These are phyloP conservation scores for Cariama cristata DNA, from an alignment of 2,113 vertebrate species.

Conservation along the genomic window DNA sequence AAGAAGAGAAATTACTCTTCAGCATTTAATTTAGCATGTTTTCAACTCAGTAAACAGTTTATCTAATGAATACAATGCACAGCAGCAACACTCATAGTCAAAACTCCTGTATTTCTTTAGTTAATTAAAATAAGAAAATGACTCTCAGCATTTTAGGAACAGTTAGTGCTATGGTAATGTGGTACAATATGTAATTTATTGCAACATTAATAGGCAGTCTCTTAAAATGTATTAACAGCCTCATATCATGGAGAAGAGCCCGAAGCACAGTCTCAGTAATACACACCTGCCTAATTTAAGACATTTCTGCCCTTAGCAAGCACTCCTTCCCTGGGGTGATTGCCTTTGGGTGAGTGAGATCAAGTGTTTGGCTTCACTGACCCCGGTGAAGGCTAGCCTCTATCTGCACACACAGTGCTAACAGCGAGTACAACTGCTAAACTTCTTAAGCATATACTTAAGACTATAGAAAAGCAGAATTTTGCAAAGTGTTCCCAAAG, in stretches of 20 bases:
- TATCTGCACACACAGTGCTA: not conserved
- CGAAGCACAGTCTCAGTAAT: not conserved
- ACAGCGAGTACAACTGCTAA: rapidly evolving
- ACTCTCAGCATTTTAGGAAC: conserved; percentile 41
- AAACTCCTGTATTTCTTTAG: not conserved
- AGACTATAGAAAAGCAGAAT: not conserved
- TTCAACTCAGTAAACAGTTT: conserved; percentile 18
- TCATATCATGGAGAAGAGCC: not conserved
- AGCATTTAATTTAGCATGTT: conserved; percentile 53
- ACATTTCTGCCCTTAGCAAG: not conserved
- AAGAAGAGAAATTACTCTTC: conserved; percentile 41
- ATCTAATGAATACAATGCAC: not conserved
- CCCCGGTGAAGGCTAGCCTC: not conserved
- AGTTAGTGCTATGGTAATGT: conserved; percentile 26
- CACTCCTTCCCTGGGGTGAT: not conserved
- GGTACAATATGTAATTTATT: conserved; percentile 37
- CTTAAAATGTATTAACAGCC: not conserved
- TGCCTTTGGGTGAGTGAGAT: not conserved
- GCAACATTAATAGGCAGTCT: conserved; percentile 41
- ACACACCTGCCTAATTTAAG: not conserved
- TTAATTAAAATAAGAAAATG: conserved; percentile 1
- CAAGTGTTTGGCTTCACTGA: not conserved
- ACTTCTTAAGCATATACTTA: rapidly evolving
- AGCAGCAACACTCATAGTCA: not conserved
- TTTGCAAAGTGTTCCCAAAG: not conserved